These are phyloP conservation scores for Chalcosyrphus nemorum DNA, from an alignment of 2,888 invertebrate genomes.

Conservation along the genomic window DNA sequence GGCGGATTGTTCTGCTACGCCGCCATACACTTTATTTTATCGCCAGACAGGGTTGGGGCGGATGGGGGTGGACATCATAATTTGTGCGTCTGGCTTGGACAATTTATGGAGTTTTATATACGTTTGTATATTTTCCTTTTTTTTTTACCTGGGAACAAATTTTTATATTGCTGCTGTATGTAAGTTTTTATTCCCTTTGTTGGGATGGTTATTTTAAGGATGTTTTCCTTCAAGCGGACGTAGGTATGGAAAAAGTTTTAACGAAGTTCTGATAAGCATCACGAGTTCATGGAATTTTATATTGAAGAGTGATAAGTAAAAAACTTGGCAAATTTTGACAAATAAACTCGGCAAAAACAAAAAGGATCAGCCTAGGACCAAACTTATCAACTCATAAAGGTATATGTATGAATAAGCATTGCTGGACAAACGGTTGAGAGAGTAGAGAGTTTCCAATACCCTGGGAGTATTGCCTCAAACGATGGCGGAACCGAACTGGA, in stretches of 20 bases:
- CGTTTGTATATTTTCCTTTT: neutral
- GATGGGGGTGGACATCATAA: slow-evolving; percentile 72
- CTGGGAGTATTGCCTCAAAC: too few species aligned
- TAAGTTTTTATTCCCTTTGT: neutral
- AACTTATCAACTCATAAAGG: too few species aligned
- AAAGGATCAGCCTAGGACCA: too few species aligned
- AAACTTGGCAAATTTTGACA: too few species aligned
- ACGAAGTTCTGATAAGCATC: neutral
- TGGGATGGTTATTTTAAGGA: slow-evolving; percentile 18
- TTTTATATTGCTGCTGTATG: slow-evolving; percentile 19
- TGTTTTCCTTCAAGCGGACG: slow-evolving; percentile 22
- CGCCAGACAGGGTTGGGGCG: slow-evolving; percentile 38
- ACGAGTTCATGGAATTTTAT: neutral
- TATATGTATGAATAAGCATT: too few species aligned
- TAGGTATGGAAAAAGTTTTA: slow-evolving; percentile 26
- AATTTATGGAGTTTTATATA: slow-evolving; percentile 72
- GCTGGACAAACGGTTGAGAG: too few species aligned
- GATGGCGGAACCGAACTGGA: too few species aligned
- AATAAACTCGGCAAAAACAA: too few species aligned
- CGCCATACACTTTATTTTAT: slow-evolving; percentile 57
- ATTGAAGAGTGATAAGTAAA: neutral
- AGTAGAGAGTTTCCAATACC: too few species aligned
- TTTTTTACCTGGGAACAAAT: slow-evolving; percentile 36
- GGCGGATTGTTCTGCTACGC: slow-evolving; percentile 23
- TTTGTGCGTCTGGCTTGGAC: slow-evolving; percentile 75